Evolutionary conservation across 1,140 invertebrate species (phyloP), one percentile per base, ranked within the genome.

Genomic region (Aphelenchoides avenae): DNA sequence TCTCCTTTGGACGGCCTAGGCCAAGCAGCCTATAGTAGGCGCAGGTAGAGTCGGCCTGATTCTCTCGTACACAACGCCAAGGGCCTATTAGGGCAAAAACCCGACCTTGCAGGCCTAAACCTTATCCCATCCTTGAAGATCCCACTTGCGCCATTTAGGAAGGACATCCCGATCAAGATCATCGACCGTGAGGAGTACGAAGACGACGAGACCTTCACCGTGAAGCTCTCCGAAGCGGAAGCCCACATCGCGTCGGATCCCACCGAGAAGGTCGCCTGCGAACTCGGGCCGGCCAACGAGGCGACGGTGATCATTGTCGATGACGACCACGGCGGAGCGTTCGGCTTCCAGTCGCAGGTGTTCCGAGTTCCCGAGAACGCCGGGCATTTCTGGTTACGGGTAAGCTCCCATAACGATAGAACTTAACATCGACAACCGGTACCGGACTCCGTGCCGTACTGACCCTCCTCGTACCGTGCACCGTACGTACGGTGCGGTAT

Each of bases 281-380:
- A 85, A 68, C 80, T 96, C 24, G 84, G 84, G 0, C 87, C 87
- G 29, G 91, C 91, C 2, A 87, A 85, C 50, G 82, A 89, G n/a
- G 90, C 91, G n/a, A 97, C 92, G 0, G 88, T 98, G 3, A 92
- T 96, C 84, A 97, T 98, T 64, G 81, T 51, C 15, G n/a, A 98
- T 78, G 93, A 98, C 77, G 93, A 98, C 81, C 93, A 98, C 82
- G 87, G 89, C 56, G 94, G 94, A 58, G 86, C 95, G 52, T 98
- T 97, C 77, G 87, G 88, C 55, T 93, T 97, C 75, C 85, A 87
- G 59, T 84, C 86, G 53, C 85, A 89, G 72, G 60, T 56, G 29
- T 65, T 55, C 48, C 61, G 66, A 39, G 63, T 73, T 26, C 82
- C 87, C 58, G 89, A 93, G 69, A 82, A 93, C 39, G 86, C 88